Evolutionary conservation across 2,113 vertebrate genomes (phyloP).

Genomic region (Ia io): DNA sequence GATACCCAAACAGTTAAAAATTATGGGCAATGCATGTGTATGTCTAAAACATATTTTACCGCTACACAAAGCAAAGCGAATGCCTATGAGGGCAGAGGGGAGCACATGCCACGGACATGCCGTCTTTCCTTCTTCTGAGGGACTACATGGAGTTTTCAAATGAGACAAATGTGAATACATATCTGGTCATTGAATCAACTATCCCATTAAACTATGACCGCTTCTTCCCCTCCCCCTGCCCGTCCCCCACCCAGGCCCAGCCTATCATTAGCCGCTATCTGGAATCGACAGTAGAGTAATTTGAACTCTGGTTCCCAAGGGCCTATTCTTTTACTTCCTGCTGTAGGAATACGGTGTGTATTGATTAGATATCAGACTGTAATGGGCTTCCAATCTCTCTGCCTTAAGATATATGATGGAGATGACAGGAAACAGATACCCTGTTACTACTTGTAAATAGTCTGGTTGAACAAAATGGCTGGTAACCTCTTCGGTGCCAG

Average conservation of each 20-base stretch:
- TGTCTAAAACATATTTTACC: neutral
- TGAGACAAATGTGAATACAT: slow-evolving; percentile 75
- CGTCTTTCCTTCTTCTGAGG: neutral
- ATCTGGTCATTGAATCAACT: slow-evolving; percentile 77
- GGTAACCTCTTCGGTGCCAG: slow-evolving; percentile 88
- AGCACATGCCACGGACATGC: neutral
- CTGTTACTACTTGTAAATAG: slow-evolving; percentile 93
- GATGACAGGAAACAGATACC: slow-evolving; percentile 94
- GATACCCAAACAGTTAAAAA: neutral
- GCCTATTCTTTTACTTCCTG: slow-evolving; percentile 96
- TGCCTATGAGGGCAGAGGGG: neutral
- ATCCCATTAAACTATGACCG: slow-evolving; percentile 62
- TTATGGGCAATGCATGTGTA: neutral
- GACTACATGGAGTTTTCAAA: slow-evolving; percentile 58
- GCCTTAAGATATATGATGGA: slow-evolving; percentile 92
- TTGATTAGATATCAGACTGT: slow-evolving; percentile 96
- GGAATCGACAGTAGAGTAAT: slow-evolving; percentile 93
- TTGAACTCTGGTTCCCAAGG: slow-evolving; percentile 93
- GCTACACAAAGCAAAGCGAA: neutral
- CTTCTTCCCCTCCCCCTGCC: neutral
- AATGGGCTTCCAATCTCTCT: slow-evolving; percentile 95
- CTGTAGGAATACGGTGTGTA: slow-evolving; percentile 94
- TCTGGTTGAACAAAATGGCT: slow-evolving; percentile 89
- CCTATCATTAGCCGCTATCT: slow-evolving; percentile 95
- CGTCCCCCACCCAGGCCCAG: slow-evolving; percentile 79